Percentiles rank a stretch among this genome's conserved stretches.
These are phyloP conservation scores for Falco peregrinus DNA, from an alignment of 2,797 vertebrate species.

Conservation along the genomic window DNA sequence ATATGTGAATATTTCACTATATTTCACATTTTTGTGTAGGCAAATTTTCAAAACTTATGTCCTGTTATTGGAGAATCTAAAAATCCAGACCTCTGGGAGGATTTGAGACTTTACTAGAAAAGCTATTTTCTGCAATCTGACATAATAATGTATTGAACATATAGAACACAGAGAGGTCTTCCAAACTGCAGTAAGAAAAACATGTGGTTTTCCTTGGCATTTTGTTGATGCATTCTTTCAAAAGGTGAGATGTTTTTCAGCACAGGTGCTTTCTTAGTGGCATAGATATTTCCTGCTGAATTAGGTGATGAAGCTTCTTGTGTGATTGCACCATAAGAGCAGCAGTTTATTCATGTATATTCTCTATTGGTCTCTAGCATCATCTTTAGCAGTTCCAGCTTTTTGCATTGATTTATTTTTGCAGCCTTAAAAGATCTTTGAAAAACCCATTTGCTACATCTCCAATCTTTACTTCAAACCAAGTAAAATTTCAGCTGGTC, in stretches of 20 bases:
- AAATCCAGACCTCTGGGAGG: neutral
- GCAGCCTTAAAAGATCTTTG: neutral
- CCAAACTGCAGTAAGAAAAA: neutral
- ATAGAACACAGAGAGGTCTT: neutral
- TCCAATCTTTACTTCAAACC: neutral
- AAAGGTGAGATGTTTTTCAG: neutral
- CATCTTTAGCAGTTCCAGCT: neutral
- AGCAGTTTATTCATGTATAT: neutral
- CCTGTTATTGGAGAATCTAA: neutral
- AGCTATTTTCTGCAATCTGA: neutral
- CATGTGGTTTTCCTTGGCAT: neutral
- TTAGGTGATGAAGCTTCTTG: neutral
- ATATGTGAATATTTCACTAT: neutral
- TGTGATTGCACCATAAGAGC: neutral
- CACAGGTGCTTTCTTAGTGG: neutral
- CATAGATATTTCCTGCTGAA: neutral
- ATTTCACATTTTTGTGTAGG: neutral
- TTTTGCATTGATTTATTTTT: neutral
- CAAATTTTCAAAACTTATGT: neutral
- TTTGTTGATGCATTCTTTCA: neutral
- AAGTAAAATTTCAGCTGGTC: neutral
- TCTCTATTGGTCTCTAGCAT: neutral
- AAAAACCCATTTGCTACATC: neutral
- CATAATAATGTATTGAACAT: neutral
- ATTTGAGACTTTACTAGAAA: neutral